These are phyloP conservation scores for Cantharis nigra DNA, from an alignment of 2,888 invertebrate genomes.

Conservation along the genomic window DNA sequence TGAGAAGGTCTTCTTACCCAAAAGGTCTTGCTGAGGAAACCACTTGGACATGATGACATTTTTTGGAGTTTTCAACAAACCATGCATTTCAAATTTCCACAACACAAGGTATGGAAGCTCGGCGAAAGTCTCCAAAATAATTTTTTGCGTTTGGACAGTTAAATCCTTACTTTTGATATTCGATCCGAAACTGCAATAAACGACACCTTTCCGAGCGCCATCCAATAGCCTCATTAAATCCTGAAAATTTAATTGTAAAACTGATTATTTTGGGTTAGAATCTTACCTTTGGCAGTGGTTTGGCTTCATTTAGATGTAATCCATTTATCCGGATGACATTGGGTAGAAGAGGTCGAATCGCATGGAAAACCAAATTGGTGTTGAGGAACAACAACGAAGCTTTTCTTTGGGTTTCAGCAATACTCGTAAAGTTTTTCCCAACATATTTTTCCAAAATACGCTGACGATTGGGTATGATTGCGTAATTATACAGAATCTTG, in stretches of 20 bases:
- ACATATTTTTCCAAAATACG: not conserved
- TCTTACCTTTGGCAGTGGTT: slow-evolving; percentile 2
- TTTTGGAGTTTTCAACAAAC: not conserved
- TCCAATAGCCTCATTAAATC: not conserved
- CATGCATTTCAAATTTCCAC: slow-evolving; percentile 2
- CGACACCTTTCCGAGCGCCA: not conserved
- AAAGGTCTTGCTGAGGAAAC: not conserved
- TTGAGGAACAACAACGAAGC: not conserved
- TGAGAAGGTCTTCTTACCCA: not conserved
- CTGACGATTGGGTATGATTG: not conserved
- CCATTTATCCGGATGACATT: not conserved
- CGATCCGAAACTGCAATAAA: not conserved
- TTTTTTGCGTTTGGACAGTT: not conserved
- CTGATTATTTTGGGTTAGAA: no score
- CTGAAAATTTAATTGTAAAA: not conserved
- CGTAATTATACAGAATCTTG: not conserved
- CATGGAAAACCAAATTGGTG: not conserved
- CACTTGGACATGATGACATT: not conserved
- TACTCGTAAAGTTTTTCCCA: not conserved
- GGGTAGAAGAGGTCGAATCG: not conserved
- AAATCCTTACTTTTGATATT: not conserved
- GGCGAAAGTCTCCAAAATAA: slow-evolving; percentile 5
- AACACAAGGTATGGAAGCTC: not conserved
- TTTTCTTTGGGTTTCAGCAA: not conserved
- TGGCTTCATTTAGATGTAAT: not conserved